Base-by-base conservation (phyloP, 2,113 vertebrate species). In the Elephas maximus region DNA sequence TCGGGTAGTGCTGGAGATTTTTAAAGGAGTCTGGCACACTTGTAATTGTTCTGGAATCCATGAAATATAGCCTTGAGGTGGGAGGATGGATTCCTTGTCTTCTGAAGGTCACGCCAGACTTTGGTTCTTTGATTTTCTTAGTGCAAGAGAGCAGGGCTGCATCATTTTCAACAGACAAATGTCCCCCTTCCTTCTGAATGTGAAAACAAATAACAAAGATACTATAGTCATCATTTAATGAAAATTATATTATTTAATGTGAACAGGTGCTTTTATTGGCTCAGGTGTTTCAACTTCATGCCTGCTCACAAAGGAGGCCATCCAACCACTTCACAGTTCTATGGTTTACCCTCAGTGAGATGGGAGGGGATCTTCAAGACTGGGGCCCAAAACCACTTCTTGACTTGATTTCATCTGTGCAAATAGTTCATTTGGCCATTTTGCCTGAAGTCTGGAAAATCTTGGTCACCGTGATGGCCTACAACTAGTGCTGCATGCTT, bases 401-500 rank as follows among this genome's bases (percentile, higher is more conserved):
- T 45, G 20, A 1, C 67, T n/a, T 69, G 23, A 79, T 37, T 88
- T 23, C 24, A 26, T 23, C 5, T 18, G 44, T 17, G 3, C 1
- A 51, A 4, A 18, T 5, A 53, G 23, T n/a, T 83, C 12, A 77
- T 33, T 48, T 69, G 83, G 76, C 2, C 6, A 4, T 20, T 5
- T 11, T 2, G 37, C 21, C 41, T 86, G 28, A 77, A 60, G 5
- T 67, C 67, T 67, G 57, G 67, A 67, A 51, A 91, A 77, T 23
- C 15, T 6, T 65, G 12, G 4, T 86, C n/a, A 57, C 7, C 6
- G 28, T 0, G 2, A 9, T 20, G 45, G 14, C 30, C 14, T 60
- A 8, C 7, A 82, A 1, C 9, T 62, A 83, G 6, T 1, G 15
- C 8, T 24, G 14, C 2, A 0, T 41, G 17, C 6, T 48, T 18